Evolutionary conservation across 2,888 invertebrate genomes (phyloP).

Genomic region (Acronicta alni): DNA sequence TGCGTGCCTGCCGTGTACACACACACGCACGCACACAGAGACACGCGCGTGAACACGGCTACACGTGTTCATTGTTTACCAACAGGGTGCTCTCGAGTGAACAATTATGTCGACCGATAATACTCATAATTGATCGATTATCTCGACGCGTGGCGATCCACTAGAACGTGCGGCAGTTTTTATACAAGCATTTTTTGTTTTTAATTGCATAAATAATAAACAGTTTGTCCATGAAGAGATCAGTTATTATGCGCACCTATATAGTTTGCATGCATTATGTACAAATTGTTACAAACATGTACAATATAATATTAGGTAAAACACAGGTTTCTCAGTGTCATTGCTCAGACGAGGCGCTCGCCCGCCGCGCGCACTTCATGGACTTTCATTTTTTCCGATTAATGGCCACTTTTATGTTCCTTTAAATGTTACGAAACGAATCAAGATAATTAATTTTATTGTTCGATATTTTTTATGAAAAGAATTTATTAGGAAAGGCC

Average conservation of each 20-base stretch:
- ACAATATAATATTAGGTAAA: too few species aligned
- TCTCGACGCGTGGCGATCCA: neutral
- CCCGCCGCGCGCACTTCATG: neutral
- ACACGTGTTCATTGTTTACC: slow-evolving; percentile 28
- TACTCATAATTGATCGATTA: slow-evolving; percentile 22
- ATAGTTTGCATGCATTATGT: too few species aligned
- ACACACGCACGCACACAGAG: too few species aligned
- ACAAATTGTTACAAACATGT: too few species aligned
- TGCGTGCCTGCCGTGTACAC: neutral
- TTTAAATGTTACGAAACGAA: slow-evolving; percentile 15
- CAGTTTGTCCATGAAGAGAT: too few species aligned
- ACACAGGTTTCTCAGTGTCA: too few species aligned
- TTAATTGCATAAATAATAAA: neutral
- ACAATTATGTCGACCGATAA: slow-evolving; percentile 14
- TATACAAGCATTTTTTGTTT: neutral
- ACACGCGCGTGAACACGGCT: too few species aligned
- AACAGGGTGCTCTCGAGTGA: slow-evolving; percentile 11
- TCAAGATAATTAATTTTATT: slow-evolving; percentile 18
- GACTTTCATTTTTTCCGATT: slow-evolving; percentile 3
- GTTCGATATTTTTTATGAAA: slow-evolving; percentile 7
- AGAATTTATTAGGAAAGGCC: slow-evolving; percentile 23
- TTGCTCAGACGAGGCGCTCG: too few species aligned
- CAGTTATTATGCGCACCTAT: too few species aligned
- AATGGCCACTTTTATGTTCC: slow-evolving; percentile 11
- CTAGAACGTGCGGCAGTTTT: neutral